Conservation (phyloP, 2,113 vertebrate species). For the Benitochromis conjunctus region DNA sequence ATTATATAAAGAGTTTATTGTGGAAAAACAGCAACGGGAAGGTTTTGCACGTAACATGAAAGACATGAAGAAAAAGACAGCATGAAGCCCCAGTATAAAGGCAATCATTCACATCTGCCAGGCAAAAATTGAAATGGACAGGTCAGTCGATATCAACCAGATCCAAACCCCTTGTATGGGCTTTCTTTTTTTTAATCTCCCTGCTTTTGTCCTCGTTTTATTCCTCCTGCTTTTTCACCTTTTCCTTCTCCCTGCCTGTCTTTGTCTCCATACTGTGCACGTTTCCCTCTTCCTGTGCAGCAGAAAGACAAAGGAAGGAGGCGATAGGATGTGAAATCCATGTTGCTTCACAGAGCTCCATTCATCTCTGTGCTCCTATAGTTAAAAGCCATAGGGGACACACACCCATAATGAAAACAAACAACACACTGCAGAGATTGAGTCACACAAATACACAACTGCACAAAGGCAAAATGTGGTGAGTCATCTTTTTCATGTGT, state of each 20-base stretch:
- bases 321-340: slow-evolving; percentile 28
- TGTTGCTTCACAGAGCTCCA: slow-evolving; percentile 18
- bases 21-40: neutral
- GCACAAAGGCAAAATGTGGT: neutral
- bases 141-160: neutral
- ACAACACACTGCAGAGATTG: neutral
- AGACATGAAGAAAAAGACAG: neutral
- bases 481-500: neutral
- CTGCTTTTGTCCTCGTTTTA: neutral
- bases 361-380: slow-evolving; percentile 28
- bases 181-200: neutral
- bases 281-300: neutral
- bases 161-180: neutral
- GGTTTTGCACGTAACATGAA: neutral
- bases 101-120: neutral
- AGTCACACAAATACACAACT: neutral
- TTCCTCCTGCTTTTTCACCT: neutral
- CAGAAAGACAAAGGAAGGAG: neutral
- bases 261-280: neutral
- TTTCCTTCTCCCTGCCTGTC: neutral
- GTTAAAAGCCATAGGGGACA: slow-evolving; percentile 16
- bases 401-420: neutral
- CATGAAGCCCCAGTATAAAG: neutral
- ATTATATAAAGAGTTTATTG: neutral
- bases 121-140: neutral